phyloP scores from a whole-genome alignment of 2,888 invertebrate species.

The Tipula vernalis region DNA sequence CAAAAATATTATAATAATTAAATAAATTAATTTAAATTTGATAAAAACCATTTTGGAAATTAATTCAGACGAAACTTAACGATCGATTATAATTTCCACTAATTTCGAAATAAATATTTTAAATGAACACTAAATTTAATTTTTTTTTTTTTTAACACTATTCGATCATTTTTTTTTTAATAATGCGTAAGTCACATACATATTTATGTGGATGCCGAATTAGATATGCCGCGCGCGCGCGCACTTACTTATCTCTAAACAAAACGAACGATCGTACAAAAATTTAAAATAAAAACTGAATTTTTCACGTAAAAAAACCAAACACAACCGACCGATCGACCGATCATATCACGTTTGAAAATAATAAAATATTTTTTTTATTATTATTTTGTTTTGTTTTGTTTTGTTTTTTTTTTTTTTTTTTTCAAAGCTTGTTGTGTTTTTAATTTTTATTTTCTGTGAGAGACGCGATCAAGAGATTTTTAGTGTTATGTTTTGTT shows the following conservation, averaged over 20 bases:
- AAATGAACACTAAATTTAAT: not conserved
- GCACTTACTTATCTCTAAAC: not conserved
- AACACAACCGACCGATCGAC: slow-evolving; percentile 8
- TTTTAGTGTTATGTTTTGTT: not conserved
- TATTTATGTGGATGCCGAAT: not conserved
- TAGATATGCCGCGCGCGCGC: not conserved
- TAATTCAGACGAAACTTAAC: not conserved
- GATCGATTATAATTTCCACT: not conserved
- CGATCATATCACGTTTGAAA: slow-evolving; percentile 9
- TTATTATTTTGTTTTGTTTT: not conserved
- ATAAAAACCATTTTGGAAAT: not conserved
- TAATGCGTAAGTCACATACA: not conserved
- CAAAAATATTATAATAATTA: not conserved
- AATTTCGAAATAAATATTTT: not conserved
- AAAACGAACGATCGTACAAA: not conserved
- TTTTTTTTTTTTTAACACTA: not conserved
- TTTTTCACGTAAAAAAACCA: not conserved
- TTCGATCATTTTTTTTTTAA: not conserved
- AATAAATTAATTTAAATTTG: not conserved
- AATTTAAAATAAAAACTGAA: not conserved
- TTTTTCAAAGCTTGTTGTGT: not conserved
- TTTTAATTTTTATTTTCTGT: not conserved
- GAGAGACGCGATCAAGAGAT: slow-evolving; percentile 1
- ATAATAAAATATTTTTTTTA: not conserved
- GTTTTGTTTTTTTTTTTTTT: not conserved